Base-by-base conservation (phyloP, 2,888 invertebrate species). In the Furcula furcula region DNA sequence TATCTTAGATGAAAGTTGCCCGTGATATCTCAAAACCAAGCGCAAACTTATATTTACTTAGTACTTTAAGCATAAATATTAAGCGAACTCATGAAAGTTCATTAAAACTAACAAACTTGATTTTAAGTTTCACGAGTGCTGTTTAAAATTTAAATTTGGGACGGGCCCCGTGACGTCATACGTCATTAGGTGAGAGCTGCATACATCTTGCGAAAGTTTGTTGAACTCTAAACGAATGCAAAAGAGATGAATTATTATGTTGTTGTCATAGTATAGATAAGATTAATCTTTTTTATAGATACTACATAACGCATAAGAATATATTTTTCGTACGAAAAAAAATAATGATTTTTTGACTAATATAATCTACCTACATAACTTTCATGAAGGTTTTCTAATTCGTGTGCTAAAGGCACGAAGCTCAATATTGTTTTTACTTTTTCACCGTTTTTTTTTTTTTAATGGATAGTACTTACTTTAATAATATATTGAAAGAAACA, bases 141-240 rank as follows among this genome's bases (percentile, higher is more conserved):
- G 67, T 65, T 74, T 71, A 65, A 66, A 70, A 69, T 72, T 66
- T 62, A 61, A 68, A 65, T 65, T 65, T 63, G 69, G 72, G 67
- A 55, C 65, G 56, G 65, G 55, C 61, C 53, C 55, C 51, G 61
- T 63, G 61, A 65, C 65, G 72, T 69, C 74, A 78, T 76, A 82
- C 76, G 64, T 82, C 82, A 83, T 83, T 82, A 81, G 76, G 62
- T 63, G 60, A 54, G 53, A 46, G 23, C 40, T 40, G 65, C 65
- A 70, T 66, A 61, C 67, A 57, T 66, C 62, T 65, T 47, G 46
- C 49, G 47, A 60, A 65, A 77, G 65, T 81, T 81, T 73, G 66
- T 73, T 72, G 73, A 76, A 80, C 72, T 78, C 56, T 64, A 62
- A 59, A 69, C 60, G 62, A 63, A 59, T 63, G 61, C 55, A 54